Evolutionary conservation across 2,113 vertebrate species (phyloP).

Genomic region (Tachycineta bicolor): DNA sequence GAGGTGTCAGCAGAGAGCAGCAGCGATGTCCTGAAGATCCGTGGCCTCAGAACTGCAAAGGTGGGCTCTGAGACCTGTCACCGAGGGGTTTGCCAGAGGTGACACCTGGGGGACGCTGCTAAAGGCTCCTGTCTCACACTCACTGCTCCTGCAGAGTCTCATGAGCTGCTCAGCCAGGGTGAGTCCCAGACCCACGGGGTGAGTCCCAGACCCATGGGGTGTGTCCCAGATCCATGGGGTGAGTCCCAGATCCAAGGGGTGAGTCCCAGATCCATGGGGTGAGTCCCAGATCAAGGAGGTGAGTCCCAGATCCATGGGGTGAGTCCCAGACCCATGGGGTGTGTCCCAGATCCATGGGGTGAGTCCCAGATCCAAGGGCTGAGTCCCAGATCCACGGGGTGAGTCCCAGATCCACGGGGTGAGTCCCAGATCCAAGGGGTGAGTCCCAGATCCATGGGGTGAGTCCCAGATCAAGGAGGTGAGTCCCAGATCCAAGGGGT

Average conservation of each 20-base stretch:
- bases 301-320: not conserved
- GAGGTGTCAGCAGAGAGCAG: not conserved
- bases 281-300: not conserved
- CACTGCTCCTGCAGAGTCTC: not conserved
- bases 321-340: not conserved
- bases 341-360: not conserved
- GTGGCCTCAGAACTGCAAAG: not conserved
- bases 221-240: not conserved
- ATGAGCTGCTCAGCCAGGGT: rapidly evolving
- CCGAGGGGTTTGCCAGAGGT: not conserved
- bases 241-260: too few species aligned
- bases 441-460: not conserved
- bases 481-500: too few species aligned
- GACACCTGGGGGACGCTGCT: not conserved
- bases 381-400: rapidly evolving
- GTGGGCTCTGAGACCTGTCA: not conserved
- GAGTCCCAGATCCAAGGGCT: too few species aligned
- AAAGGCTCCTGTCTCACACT: not conserved
- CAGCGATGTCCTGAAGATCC: not conserved
- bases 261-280: too few species aligned
- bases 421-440: not conserved
- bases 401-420: not conserved
- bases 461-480: not conserved
- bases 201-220: not conserved
- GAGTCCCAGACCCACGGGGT: not conserved